Base-by-base conservation (phyloP, 2,797 vertebrate species). In the Crotalus adamanteus region DNA sequence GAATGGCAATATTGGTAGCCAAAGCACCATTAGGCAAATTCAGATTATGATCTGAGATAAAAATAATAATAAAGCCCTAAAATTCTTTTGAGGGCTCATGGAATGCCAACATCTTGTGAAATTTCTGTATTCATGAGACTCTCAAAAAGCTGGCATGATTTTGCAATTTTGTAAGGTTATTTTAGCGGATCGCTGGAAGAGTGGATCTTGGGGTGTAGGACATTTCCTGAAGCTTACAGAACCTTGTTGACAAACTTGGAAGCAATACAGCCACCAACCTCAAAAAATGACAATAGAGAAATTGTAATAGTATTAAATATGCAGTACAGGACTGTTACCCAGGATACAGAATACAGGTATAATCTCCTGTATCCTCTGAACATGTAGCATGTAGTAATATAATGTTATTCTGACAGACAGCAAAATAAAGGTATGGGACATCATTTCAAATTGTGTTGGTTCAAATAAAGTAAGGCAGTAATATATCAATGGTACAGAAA, bases 391-490 rank as follows among this genome's bases (percentile, higher is more conserved):
- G 73, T 22, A 83, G 2, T 83, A 47, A 83, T 83, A 83, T 12
- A 69, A 91, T 91, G 26, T 57, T 31, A 25, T 85, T 47, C 12
- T 47, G 31, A 28, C 31, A 88, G 59, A 56, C 6, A 56, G 9
- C 31, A 65, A 85, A 93, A 16, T 31, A 26, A 88, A 73, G 26
- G 4, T 55, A 59, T n/a, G 26, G 18, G 20, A 56, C n/a, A 28
- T 87, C 53, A n/a, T 90, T 57, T 93, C 25, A 85, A 85, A 85
- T 65, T 87, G 83, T 93, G 85, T 18, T 86, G 31, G 13, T 87
- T 90, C 83, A 90, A 26, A 89, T 89, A 90, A 86, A 61, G 56
- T 63, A 56, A 57, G 47, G 61, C 73, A 91, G 25, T 22, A 85
- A n/a, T 55, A 61, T 37, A 73, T 87, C 42, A 57, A 7, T 87